Conservation (phyloP, 2,113 vertebrate genomes). For the Sylvia atricapilla region DNA sequence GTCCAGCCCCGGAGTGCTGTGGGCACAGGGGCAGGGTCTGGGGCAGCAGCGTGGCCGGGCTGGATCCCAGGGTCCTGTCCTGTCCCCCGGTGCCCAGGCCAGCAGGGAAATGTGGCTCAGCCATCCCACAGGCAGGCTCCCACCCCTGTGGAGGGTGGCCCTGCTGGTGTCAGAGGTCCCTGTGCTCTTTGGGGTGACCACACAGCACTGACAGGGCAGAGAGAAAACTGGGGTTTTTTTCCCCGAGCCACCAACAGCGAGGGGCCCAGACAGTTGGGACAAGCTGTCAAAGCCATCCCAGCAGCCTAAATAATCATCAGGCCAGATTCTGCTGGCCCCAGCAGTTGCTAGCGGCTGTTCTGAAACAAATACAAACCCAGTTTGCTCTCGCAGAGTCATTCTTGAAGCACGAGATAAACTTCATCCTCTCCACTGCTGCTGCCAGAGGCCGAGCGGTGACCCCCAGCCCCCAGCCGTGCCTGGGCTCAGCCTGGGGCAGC, state of each 20-base stretch:
- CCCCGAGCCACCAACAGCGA: not conserved
- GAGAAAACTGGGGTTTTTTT: not conserved
- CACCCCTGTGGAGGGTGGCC: too few relatives aligned
- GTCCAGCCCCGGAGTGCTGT: not conserved
- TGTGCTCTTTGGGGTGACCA: accelerated
- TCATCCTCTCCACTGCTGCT: not conserved
- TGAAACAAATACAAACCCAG: not conserved
- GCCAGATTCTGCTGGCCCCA: not conserved
- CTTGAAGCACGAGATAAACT: not conserved
- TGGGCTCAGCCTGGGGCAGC: accelerated
- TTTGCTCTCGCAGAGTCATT: not conserved
- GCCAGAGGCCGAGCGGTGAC: not conserved
- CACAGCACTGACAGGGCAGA: accelerated
- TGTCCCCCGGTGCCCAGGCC: not conserved
- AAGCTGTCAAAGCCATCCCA: not conserved
- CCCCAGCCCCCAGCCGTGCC: accelerated
- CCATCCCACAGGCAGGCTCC: not conserved
- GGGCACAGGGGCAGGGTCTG: not conserved
- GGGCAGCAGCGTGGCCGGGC: not conserved
- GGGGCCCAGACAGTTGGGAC: not conserved
- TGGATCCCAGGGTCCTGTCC: not conserved
- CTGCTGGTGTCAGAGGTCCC: accelerated
- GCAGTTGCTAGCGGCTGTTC: constrained; percentile 9
- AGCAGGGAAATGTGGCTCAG: accelerated
- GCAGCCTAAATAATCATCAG: not conserved